phyloP scores from a whole-genome alignment of 2,888 invertebrate genomes.

The Bombylius major region DNA sequence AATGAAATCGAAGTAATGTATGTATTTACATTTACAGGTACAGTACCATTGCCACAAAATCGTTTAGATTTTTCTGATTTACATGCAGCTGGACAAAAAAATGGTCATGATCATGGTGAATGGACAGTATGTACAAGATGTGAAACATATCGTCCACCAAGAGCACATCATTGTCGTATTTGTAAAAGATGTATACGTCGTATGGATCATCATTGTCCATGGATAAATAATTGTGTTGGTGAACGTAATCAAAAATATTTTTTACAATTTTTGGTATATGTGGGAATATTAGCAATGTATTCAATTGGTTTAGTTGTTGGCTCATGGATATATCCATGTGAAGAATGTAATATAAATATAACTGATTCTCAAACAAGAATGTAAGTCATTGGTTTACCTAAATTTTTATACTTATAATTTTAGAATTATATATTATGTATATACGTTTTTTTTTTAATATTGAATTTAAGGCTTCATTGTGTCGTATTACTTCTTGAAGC shows the following conservation, averaged over 20 bases:
- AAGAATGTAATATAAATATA: constrained; percentile 49
- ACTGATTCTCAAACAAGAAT: constrained; percentile 58
- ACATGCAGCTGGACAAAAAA: constrained; percentile 44
- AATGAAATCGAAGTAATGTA: too few species aligned
- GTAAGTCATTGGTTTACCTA: constrained; percentile 40
- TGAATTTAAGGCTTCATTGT: constrained; percentile 55
- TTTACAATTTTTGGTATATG: constrained; percentile 74
- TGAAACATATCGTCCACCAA: constrained; percentile 68
- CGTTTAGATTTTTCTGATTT: constrained; percentile 70
- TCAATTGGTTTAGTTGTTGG: constrained; percentile 55
- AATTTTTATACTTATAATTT: neutral
- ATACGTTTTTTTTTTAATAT: neutral
- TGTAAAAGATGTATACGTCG: constrained; percentile 63
- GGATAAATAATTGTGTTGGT: constrained; percentile 90
- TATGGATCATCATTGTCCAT: constrained; percentile 59
- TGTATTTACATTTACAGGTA: too few species aligned
- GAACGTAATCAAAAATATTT: constrained; percentile 88
- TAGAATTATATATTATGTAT: too few species aligned
- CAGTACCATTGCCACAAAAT: constrained; percentile 61
- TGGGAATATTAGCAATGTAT: constrained; percentile 52
- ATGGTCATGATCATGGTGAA: constrained; percentile 44
- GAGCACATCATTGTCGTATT: constrained; percentile 79
- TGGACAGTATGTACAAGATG: constrained; percentile 74
- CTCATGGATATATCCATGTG: constrained; percentile 60
- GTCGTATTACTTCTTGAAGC: constrained; percentile 70